These are phyloP conservation scores for Hemicentrotus pulcherrimus DNA, from an alignment of 35 echinoderm and acorn worm species.

Conservation along the genomic window DNA sequence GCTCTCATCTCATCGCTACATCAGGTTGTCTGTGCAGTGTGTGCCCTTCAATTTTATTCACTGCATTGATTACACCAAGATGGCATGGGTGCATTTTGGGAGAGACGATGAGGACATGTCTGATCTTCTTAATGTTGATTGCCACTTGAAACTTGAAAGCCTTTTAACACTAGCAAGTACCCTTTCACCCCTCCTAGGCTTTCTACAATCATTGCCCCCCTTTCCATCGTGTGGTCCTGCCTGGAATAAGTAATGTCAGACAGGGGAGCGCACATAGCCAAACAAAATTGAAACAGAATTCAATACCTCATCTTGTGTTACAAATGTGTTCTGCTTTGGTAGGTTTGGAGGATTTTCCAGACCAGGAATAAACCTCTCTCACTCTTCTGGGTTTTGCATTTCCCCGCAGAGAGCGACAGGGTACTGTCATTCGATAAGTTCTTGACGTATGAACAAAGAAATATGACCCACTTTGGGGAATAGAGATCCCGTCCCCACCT, in stretches of 20 bases:
- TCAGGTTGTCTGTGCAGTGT: neutral
- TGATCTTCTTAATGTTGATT: neutral
- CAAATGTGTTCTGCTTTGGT: constrained; percentile 54
- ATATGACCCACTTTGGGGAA: constrained; percentile 56
- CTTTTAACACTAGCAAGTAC: neutral
- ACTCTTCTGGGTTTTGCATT: constrained; percentile 43
- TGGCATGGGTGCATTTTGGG: neutral
- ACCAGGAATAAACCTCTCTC: constrained; percentile 44
- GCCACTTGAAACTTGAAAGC: neutral
- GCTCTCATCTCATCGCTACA: neutral
- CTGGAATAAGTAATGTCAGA: neutral
- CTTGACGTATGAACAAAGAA: constrained; percentile 57
- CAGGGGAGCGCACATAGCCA: neutral
- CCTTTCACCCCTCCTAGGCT: constrained; percentile 28
- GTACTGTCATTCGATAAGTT: constrained; percentile 50
- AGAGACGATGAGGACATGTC: neutral
- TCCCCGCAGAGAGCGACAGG: constrained; percentile 40
- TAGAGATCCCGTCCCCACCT: constrained; percentile 54
- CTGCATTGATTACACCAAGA: neutral
- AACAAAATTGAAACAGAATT: constrained; percentile 46
- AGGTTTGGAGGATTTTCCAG: constrained; percentile 35
- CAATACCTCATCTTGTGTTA: constrained; percentile 33
- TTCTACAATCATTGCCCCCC: neutral
- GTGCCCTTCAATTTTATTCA: neutral
- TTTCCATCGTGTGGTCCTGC: neutral